phyloP scores from a whole-genome alignment of 1,140 invertebrate species.

The Magallana gigas region DNA sequence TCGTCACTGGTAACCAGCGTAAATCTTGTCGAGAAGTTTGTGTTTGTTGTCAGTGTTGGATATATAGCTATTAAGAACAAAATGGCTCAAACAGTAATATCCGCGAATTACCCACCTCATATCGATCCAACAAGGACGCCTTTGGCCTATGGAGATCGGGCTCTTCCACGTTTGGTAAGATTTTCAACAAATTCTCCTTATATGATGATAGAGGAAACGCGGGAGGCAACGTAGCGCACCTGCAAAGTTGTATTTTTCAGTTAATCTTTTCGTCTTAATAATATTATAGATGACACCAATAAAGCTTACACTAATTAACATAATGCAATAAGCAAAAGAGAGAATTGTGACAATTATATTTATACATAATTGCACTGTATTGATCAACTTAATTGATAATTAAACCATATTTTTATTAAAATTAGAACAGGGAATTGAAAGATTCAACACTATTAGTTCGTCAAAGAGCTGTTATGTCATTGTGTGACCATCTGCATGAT shows the following conservation, averaged over 20 bases:
- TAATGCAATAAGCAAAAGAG: too few relatives aligned
- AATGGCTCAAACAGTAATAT: slow-evolving; percentile 72
- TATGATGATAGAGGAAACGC: not conserved
- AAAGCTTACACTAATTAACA: too few relatives aligned
- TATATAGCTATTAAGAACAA: not conserved
- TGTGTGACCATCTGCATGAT: slow-evolving; percentile 79
- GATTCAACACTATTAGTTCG: slow-evolving; percentile 73
- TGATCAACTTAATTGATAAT: too few relatives aligned
- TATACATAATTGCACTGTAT: too few relatives aligned
- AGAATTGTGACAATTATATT: too few relatives aligned
- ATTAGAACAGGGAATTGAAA: slow-evolving; percentile 78
- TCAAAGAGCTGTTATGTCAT: slow-evolving; percentile 78
- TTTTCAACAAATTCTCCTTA: not conserved
- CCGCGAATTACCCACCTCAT: slow-evolving; percentile 73
- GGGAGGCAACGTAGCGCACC: not conserved
- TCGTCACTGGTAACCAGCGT: slow-evolving; percentile 18
- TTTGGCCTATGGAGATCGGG: slow-evolving; percentile 74
- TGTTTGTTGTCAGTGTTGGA: not conserved
- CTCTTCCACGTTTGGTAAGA: slow-evolving; percentile 73
- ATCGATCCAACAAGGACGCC: slow-evolving; percentile 75
- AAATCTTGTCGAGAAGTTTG: slow-evolving; percentile 15
- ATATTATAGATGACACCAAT: too few relatives aligned
- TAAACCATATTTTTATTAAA: slow-evolving; percentile 37
- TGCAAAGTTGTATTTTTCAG: too few relatives aligned
- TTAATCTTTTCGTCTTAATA: too few relatives aligned